Conservation (phyloP, 2,888 invertebrate species). For the Pycnomerus fuliginosus region DNA sequence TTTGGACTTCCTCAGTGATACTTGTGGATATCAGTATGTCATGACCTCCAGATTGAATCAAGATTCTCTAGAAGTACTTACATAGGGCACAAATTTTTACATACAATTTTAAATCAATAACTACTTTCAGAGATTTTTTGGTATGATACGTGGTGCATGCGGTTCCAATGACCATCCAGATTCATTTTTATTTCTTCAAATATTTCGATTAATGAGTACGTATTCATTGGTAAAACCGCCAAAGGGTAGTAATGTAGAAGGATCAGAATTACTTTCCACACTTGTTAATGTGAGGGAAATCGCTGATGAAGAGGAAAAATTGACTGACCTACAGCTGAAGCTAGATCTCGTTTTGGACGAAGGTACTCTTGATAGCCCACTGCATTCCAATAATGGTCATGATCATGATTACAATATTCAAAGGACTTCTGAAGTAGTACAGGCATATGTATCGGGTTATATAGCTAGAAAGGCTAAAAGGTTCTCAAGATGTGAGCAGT, state of each 20-base stretch:
- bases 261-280: slow-evolving; percentile 4
- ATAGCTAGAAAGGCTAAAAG: too few relatives aligned
- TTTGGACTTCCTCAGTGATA: background rate
- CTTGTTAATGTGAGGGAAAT: slow-evolving; percentile 1
- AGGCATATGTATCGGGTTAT: too few relatives aligned
- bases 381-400: too few relatives aligned
- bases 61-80: background rate
- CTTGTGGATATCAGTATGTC: background rate
- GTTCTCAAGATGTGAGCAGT: too few relatives aligned
- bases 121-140: slow-evolving; percentile 21
- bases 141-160: slow-evolving; percentile 23
- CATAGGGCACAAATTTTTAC: background rate
- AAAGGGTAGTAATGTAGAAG: slow-evolving; percentile 23
- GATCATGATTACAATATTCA: too few relatives aligned
- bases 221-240: slow-evolving; percentile 27
- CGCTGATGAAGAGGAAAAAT: too few relatives aligned
- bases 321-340: too few relatives aligned
- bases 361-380: too few relatives aligned
- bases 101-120: background rate
- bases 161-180: slow-evolving; percentile 27
- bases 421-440: too few relatives aligned
- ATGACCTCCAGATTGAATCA: background rate
- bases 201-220: slow-evolving; percentile 19
- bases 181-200: slow-evolving; percentile 21
- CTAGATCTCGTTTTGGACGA: too few relatives aligned